These are phyloP conservation scores for Leucopsar rothschildi DNA, from an alignment of 2,113 vertebrate species.

Conservation along the genomic window DNA sequence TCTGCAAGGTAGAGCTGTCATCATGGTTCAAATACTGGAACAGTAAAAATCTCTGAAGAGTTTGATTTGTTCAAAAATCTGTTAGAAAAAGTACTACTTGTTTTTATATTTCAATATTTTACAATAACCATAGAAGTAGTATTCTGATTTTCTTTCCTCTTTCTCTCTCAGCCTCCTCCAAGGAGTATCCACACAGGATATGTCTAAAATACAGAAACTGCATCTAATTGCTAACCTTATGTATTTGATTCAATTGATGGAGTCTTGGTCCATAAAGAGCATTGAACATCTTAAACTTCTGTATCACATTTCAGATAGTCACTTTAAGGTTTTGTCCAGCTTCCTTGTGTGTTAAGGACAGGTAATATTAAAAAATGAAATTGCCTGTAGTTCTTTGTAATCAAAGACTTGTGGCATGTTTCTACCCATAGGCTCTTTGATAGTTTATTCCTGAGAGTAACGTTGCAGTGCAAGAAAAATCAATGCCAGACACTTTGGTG, in stretches of 20 bases:
- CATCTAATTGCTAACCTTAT: not conserved
- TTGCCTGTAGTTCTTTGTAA: not conserved
- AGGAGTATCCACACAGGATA: not conserved
- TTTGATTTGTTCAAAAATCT: not conserved
- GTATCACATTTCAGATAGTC: not conserved
- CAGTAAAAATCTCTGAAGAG: not conserved
- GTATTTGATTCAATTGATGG: not conserved
- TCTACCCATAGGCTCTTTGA: not conserved
- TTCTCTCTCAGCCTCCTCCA: not conserved
- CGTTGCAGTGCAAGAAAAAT: not conserved
- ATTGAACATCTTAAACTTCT: not conserved
- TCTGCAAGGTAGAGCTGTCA: not conserved
- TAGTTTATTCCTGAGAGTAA: not conserved
- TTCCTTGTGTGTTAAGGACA: not conserved
- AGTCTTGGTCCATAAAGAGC: not conserved
- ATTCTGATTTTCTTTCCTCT: not conserved
- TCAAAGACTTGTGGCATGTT: not conserved
- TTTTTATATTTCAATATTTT: not conserved
- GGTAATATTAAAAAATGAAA: not conserved
- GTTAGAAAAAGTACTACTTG: not conserved
- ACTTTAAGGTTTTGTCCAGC: not conserved
- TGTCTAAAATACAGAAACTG: not conserved
- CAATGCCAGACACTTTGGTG: not conserved
- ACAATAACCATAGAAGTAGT: not conserved
- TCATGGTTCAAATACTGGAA: not conserved